Base-by-base conservation (phyloP, 2,797 vertebrate species). In the Phrynocephalus vlangalii region DNA sequence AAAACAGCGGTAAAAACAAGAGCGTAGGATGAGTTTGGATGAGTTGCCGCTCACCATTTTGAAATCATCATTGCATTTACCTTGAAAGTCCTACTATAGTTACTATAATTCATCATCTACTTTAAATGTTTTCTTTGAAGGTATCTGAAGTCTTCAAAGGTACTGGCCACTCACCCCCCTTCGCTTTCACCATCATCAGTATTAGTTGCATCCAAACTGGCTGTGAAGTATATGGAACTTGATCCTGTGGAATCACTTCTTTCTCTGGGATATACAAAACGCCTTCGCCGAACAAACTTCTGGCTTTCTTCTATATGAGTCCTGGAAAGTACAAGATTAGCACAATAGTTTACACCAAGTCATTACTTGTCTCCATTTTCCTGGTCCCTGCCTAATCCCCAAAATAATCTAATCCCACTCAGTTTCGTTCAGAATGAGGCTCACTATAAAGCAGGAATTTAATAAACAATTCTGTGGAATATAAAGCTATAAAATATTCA, bases 171-270 rank as follows among this genome's bases (percentile, higher is more conserved):
- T 97, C 93, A 99, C 98, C 98, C 98, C 0, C 97, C 98, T 90
- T 99, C 98, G 0, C 98, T 99, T 91, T 98, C 98, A 0, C 96
- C 97, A 24, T 97, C 97, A 0, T 97, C 97, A 0, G 96, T 93
- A 71, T 96, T 97, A 50, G 89, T 33, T 2, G 94, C 8, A 28
- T 97, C 97, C 0, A 98, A 97, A 87, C 97, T 98, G 89, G 99
- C 97, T 0, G 97, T 98, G 96, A 99, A 99, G 92, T 99, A 99
- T 90, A 99, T 96, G 3, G 99, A 99, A 92, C 98, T 99, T 95
- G 99, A 99, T 89, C 97, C 96, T 0, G 96, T 96, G 63, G 98
- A 99, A 87, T 99, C 98, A 0, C 97, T 97, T 56, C 98, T 98
- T 63, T 99, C 98, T 33, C 98, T 96, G 56, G 94, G 83, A 84